Evolutionary conservation across 1,140 invertebrate genomes (phyloP), one percentile per base, ranked within the genome.

Genomic region (Temnothorax nylanderi): DNA sequence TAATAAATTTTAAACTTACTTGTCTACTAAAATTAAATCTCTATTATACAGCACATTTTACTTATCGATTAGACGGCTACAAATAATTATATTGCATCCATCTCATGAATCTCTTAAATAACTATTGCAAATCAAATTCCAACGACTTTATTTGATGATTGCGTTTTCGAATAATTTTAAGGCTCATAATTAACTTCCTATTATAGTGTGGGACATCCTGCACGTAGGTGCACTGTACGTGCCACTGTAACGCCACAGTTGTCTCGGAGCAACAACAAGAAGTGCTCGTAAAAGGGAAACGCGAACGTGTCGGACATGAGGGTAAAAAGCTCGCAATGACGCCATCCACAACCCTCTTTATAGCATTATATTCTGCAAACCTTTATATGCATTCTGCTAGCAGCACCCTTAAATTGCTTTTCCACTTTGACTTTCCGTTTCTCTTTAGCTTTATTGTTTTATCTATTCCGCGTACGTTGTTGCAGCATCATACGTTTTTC

Each of bases 211-310:
- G 13, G 8, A 47, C 26, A 49, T 32, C 4, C 32, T 54, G 26
- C 18, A 67, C n/a, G n/a, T 58, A 47, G 13, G 18, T 16, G 69
- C 26, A 67, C 3, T 41, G 21, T 51, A 58, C 80, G 78, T 75
- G 54, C 49, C 47, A 16, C 32, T n/a, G 37, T 54, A 60, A 21
- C n/a, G 26, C 56, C 34, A 13, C 49, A 64, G 11, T 80, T 65
- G 80, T 84, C 67, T 74, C 86, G 34, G 49, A n/a, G 75, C 71
- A 58, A n/a, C 76, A 74, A 85, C 77, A 87, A 90, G 81, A 87
- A 92, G 87, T 44, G 69, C 88, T 92, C 88, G 80, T 92, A 93
- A 93, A 92, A 89, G 87, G 58, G 81, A 88, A 92, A 91, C 87
- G 80, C 60, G 85, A 74, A 88, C 90, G 88, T 89, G 88, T 90